Base-by-base conservation (phyloP, 2,888 invertebrate species). In the Eueremaeus valkanovi region DNA sequence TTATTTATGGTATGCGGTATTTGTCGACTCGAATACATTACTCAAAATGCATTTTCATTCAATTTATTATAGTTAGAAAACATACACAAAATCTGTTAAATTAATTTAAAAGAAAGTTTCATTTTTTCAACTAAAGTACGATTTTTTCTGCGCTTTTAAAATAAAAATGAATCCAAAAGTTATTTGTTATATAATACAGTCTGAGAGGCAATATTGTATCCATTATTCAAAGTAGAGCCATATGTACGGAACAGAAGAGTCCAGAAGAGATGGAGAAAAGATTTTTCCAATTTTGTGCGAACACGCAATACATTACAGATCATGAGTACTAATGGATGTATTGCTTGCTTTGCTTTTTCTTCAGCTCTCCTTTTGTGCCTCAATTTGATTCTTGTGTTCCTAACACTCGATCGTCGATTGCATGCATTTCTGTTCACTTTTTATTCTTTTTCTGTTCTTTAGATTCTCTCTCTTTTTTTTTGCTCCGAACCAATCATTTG, bases 281-380 rank as follows among this genome's bases (percentile, higher is more conserved):
- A 58, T 58, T 58, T 24, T 51, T 58, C 24, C 58, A 58, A 58
- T 58, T 58, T 58, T 21, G 24, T 58, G 3, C 3, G 18, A 8
- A 18, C 58, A 58, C 58, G 58, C 58, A 58, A 58, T 58, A 16
- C 9, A 58, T 27, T 58, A 24, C 27, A 58, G 58, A 58, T 58
- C 58, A 58, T 58, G 58, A 29, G 58, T 29, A 58, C 58, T 58
- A 58, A 58, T 58, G 58, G 58, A 58, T 58, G 58, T 29, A 58
- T 58, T 58, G 58, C 58, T 58, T 24, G 58, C 27, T 58, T 58
- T 24, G 24, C 29, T 58, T 27, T 58, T 58, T 58, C 21, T 51
- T 51, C 51, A 51, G 9, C 8, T 51, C 18, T n/a, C 5, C 9
- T 51, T 40, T 40, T 9, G 8, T 40, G 5, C 40, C 11, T 40